Percentiles rank a stretch among this genome's conserved stretches.
phyloP scores from a whole-genome alignment of 1,140 invertebrate species.

The Goniozus legneri region DNA sequence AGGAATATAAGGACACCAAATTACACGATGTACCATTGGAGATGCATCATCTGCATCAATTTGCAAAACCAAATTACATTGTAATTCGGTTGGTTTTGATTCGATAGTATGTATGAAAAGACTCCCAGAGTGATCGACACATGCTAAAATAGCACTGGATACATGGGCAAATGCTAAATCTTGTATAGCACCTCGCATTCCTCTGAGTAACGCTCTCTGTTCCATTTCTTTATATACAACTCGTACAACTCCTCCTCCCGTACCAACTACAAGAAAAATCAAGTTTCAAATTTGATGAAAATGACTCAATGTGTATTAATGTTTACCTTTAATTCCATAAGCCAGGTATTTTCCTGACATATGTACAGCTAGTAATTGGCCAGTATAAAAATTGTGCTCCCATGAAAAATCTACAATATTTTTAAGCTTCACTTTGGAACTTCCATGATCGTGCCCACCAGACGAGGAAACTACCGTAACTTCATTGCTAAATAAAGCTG shows the following conservation, averaged over 20 bases:
- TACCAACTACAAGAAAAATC: constrained; percentile 49
- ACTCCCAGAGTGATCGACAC: constrained; percentile 79
- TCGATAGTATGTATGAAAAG: constrained; percentile 79
- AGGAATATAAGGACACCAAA: constrained; percentile 92
- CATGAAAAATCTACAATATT: constrained; percentile 91
- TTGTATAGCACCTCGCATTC: constrained; percentile 77
- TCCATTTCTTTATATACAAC: constrained; percentile 75
- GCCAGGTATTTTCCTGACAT: constrained; percentile 81
- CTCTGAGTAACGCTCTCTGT: constrained; percentile 78
- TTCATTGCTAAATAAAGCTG: constrained; percentile 64
- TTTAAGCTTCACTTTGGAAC: constrained; percentile 85
- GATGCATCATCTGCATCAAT: constrained; percentile 45
- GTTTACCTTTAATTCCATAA: constrained; percentile 82
- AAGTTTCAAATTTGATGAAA: neutral
- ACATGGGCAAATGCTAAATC: constrained; percentile 88
- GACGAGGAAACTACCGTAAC: constrained; percentile 69
- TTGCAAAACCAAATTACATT: constrained; percentile 57
- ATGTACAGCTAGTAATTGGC: constrained; percentile 86
- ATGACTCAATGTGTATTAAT: constrained; percentile 9
- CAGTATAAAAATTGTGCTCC: constrained; percentile 82
- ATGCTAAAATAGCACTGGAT: constrained; percentile 74
- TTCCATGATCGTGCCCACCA: constrained; percentile 69
- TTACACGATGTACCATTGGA: constrained; percentile 60
- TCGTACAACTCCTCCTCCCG: constrained; percentile 74
- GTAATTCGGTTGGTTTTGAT: constrained; percentile 58